Conservation (phyloP, 53 echinoderm and acorn worm genomes). For the Pentamera pediparva region DNA sequence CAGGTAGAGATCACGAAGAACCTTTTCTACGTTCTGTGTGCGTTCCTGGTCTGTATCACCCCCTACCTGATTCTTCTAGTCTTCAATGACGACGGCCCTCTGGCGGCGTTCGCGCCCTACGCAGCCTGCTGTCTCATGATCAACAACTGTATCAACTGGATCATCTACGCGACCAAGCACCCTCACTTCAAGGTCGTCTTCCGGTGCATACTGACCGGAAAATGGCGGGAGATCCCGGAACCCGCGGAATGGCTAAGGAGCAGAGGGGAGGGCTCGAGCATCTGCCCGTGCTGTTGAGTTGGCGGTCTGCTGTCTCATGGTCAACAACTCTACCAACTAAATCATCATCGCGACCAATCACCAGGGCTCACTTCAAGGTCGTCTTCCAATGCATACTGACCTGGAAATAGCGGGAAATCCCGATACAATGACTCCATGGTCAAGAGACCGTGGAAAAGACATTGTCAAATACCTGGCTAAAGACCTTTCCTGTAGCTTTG, state of each 20-base stretch:
- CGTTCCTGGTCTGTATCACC: constrained; percentile 33
- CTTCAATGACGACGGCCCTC: neutral
- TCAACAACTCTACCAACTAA: no score
- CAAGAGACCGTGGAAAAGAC: no score
- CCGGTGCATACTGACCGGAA: constrained; percentile 25
- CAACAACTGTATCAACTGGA: constrained; percentile 30
- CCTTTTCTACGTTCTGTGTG: constrained; percentile 29
- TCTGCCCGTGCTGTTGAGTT: constrained; percentile 9
- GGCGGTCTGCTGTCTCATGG: neutral
- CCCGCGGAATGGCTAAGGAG: constrained; percentile 5
- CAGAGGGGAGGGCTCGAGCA: neutral
- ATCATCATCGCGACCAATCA: no score
- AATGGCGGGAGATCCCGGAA: constrained; percentile 27
- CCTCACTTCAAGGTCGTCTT: constrained; percentile 41
- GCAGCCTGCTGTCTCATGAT: constrained; percentile 13
- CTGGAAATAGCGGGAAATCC: no score
- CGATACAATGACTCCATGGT: no score
- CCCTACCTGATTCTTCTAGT: constrained; percentile 13
- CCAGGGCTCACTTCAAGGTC: no score
- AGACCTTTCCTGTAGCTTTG: no score
- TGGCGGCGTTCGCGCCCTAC: constrained; percentile 19
- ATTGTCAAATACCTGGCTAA: no score
- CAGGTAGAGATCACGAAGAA: constrained; percentile 40
- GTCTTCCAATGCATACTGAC: no score
- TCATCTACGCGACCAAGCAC: constrained; percentile 37